Conservation (phyloP, 1,140 invertebrate species). For the Littorina saxatilis region DNA sequence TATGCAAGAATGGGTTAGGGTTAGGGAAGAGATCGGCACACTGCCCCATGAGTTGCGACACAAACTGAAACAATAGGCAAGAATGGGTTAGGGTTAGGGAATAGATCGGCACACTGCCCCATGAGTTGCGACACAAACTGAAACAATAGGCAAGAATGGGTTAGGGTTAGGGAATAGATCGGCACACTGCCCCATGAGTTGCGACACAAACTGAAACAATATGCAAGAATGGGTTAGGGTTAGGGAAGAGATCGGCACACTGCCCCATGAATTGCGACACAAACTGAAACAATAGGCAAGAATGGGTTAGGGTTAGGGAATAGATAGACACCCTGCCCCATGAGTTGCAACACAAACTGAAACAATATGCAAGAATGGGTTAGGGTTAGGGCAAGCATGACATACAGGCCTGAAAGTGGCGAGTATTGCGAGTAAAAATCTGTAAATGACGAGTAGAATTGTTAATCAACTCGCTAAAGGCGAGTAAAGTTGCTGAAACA, state of each 20-base stretch:
- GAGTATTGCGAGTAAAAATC: too few species aligned
- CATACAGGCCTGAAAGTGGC: too few species aligned
- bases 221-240: neutral
- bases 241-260: neutral
- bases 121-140: neutral
- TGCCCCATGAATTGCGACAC: neutral
- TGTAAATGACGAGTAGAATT: too few species aligned
- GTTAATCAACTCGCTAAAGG: too few species aligned
- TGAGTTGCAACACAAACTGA: neutral
- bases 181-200: conserved; percentile 6
- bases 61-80: conserved; percentile 64
- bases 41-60: conserved; percentile 77
- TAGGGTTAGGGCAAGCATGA: too few species aligned
- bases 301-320: neutral
- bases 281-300: neutral
- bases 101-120: neutral
- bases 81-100: too few species aligned
- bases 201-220: neutral
- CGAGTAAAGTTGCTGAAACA: too few species aligned
- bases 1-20: too few species aligned
- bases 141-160: neutral
- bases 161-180: neutral
- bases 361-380: neutral
- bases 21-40: conserved; percentile 73
- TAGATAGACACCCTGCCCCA: neutral